Conservation (phyloP, 2,888 invertebrate species). For the Steinernema carpocapsae region DNA sequence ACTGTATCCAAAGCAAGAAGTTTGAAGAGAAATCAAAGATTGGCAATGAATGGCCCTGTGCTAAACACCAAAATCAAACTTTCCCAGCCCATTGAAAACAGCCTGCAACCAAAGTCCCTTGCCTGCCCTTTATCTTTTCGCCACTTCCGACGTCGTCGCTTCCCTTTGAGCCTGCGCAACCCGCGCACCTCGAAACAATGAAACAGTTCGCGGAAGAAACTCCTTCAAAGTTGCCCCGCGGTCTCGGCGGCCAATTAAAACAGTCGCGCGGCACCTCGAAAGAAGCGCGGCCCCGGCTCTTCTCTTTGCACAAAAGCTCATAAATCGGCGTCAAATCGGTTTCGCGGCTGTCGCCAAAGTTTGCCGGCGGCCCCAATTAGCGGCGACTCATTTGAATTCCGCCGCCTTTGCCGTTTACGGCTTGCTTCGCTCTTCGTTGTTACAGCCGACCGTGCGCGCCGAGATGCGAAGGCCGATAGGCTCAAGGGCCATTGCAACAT, state of each 20-base stretch:
- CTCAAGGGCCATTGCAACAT: conserved; percentile 10
- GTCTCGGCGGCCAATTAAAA: conserved; percentile 24
- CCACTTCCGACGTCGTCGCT: neutral
- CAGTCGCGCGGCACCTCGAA: conserved; percentile 21
- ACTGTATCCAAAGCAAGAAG: no score
- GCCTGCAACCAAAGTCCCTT: no score
- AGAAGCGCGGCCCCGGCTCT: neutral
- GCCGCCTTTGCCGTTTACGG: conserved; percentile 20
- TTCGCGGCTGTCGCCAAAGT: conserved; percentile 30
- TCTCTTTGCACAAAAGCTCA: conserved; percentile 18
- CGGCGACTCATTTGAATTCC: conserved; percentile 22
- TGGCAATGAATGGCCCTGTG: no score
- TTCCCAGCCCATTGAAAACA: no score
- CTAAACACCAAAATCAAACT: no score
- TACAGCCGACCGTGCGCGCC: conserved; percentile 20
- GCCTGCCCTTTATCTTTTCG: no score
- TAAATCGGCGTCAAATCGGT: conserved; percentile 24
- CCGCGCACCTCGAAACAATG: neutral
- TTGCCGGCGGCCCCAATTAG: conserved; percentile 32
- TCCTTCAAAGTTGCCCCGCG: neutral
- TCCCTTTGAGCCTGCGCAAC: neutral
- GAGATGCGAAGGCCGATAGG: conserved; percentile 30
- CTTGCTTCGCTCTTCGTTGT: neutral
- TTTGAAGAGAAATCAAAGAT: no score
- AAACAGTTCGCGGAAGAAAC: neutral